Evolutionary conservation across 2,797 vertebrate species (phyloP), one percentile per base, ranked within the genome.

Genomic region (Austrolebias charrua): DNA sequence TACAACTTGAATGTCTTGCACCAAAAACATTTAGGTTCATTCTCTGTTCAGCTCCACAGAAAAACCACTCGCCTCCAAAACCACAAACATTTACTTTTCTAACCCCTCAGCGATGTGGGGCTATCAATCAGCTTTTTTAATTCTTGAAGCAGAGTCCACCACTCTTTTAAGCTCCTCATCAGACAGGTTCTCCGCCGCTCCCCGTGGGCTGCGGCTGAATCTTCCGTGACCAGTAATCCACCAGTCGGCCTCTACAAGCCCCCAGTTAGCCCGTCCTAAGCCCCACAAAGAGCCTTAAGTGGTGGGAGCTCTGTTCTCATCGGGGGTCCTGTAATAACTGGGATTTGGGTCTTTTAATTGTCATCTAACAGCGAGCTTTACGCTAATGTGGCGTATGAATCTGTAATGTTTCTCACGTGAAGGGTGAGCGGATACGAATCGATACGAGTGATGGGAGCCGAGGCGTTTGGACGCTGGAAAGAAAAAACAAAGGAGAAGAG

Each of bases 261-360:
- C 74, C 77, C 73, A 72, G 83, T 77, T 76, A 72, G 73, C 66
- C 75, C 16, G 19, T 55, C 71, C 76, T 86, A 82, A 82, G 72
- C 78, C 81, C 79, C 71, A 33, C 51, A 64, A 82, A 85, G 79
- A 87, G 77, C 77, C 70, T 81, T 87, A 88, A 85, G 87, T 85
- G 82, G 85, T 82, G 73, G 75, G 66, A 85, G 80, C 82, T 82
- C 65, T 66, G 15, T 69, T 80, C 85, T 76, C 78, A 7, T 66
- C 79, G 49, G 81, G 78, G 82, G 83, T 81, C 78, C 71, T 60
- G 62, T 87, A 86, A 86, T 84, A 68, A 86, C 80, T 91, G 73
- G 94, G 95, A 82, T 90, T 93, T 5, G 90, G 82, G 60, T 93
- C 92, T 83, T 94, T 92, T 96, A 89, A 96, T 95, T 94, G 78